phyloP scores from a whole-genome alignment of 2,113 vertebrate genomes.

The Eira barbara region DNA sequence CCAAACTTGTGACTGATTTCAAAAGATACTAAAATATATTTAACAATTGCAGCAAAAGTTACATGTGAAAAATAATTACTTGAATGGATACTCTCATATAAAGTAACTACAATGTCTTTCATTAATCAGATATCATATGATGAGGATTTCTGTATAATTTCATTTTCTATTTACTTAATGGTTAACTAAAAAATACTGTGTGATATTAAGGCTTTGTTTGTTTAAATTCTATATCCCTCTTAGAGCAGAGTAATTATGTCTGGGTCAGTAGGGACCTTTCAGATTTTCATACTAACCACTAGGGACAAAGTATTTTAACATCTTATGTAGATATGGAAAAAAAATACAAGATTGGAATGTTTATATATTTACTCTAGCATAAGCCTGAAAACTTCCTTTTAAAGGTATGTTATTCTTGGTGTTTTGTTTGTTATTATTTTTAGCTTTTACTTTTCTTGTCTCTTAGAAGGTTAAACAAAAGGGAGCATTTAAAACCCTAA shows the following conservation, averaged over 20 bases:
- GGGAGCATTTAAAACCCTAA: background rate
- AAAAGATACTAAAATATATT: background rate
- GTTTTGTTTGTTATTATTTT: background rate
- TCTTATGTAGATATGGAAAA: background rate
- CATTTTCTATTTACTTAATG: background rate
- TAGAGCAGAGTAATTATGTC: background rate
- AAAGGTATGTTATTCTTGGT: background rate
- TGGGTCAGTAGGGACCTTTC: background rate
- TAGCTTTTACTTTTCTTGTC: background rate
- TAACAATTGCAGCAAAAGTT: background rate
- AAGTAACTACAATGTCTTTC: background rate
- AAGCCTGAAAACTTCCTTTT: background rate
- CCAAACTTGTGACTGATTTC: background rate
- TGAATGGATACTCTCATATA: background rate
- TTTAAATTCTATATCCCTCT: background rate
- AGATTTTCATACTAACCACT: background rate
- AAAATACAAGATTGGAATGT: background rate
- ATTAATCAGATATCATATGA: background rate
- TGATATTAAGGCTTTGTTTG: background rate
- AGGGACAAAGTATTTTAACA: background rate
- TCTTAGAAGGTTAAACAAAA: constrained; percentile 5
- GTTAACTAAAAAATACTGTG: background rate
- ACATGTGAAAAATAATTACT: background rate
- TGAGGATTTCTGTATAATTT: background rate
- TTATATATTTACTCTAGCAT: background rate